phyloP scores from a whole-genome alignment of 2,113 vertebrate species.

The Ariopsis seemanni region DNA sequence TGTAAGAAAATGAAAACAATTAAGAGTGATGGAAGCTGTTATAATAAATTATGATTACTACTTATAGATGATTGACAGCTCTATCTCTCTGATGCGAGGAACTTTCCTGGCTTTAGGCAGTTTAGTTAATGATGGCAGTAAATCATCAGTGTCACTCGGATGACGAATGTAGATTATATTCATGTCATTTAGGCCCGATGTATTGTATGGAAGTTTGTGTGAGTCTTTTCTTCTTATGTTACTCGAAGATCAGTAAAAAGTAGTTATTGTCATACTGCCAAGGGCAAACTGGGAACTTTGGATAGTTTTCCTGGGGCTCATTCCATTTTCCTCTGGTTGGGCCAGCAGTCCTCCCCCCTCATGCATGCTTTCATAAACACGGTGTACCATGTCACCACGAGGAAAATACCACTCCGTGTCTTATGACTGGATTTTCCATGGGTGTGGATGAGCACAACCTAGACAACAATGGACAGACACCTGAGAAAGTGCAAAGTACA shows the following conservation, averaged over 20 bases:
- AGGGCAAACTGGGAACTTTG: not conserved
- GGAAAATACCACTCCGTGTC: not conserved
- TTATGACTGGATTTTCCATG: not conserved
- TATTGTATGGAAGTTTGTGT: not conserved
- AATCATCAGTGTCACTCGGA: not conserved
- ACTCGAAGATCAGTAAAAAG: not conserved
- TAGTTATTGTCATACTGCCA: not conserved
- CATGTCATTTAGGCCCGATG: not conserved
- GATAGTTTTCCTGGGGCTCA: not conserved
- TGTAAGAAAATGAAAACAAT: not conserved
- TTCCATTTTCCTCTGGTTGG: not conserved
- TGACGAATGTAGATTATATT: not conserved
- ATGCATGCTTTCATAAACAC: not conserved
- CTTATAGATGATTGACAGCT: constrained; percentile 17
- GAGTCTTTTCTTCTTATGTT: not conserved
- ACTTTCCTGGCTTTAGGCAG: constrained; percentile 1
- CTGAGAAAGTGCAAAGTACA: not conserved
- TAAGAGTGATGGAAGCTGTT: not conserved
- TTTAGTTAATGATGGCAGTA: not conserved
- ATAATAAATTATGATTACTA: not conserved
- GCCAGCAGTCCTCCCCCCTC: not conserved
- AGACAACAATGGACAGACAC: not conserved
- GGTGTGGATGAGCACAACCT: not conserved
- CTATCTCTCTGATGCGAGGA: not conserved
- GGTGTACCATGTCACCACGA: not conserved